Evolutionary conservation across 2,888 invertebrate genomes (phyloP).

Genomic region (Alloplasta piceator): DNA sequence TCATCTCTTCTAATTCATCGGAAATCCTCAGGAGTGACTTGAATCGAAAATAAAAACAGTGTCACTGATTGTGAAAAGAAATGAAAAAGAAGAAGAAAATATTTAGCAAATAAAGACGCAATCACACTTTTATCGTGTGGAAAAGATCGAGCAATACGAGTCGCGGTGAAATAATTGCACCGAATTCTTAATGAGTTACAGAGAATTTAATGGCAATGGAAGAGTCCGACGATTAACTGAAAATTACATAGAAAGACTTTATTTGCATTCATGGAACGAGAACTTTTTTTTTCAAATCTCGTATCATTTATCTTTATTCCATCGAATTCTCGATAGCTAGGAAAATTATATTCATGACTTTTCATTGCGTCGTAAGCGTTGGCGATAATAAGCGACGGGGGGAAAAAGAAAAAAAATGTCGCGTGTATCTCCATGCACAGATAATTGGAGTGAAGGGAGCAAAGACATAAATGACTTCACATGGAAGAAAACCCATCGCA

Average conservation of each 20-base stretch:
- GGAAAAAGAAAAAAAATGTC: neutral
- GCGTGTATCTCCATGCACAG: neutral
- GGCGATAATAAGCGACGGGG: neutral
- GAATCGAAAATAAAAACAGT: neutral
- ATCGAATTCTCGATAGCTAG: neutral
- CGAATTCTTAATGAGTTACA: neutral
- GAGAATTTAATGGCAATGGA: neutral
- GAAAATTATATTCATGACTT: neutral
- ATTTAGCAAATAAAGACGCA: neutral
- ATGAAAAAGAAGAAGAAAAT: neutral
- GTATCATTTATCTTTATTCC: neutral
- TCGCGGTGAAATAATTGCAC: neutral
- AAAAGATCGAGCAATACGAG: neutral
- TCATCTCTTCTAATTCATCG: too few relatives aligned
- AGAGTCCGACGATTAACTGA: neutral
- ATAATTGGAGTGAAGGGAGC: neutral
- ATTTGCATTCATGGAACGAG: neutral
- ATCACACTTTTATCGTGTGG: neutral
- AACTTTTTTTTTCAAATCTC: neutral
- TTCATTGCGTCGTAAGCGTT: neutral
- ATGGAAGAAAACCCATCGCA: conserved; percentile 18
- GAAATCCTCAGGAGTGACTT: neutral
- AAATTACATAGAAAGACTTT: neutral
- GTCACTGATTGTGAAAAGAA: neutral
- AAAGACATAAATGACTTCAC: neutral